Base-by-base conservation (phyloP, 2,113 vertebrate genomes). In the Brienomyrus brachyistius region DNA sequence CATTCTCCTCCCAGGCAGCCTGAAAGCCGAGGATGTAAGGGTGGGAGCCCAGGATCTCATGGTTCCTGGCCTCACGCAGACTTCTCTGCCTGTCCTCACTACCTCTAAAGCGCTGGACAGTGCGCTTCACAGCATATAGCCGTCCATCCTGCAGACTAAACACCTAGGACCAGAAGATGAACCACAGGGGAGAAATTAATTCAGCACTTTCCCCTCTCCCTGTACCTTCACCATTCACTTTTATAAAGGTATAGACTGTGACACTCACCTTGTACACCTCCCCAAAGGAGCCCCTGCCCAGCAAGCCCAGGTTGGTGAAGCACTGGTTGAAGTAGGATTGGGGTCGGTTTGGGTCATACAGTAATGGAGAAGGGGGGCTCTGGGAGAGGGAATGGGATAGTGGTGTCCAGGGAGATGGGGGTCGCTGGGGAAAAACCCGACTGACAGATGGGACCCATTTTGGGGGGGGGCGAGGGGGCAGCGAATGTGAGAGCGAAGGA, bases 91-190 rank as follows among this genome's bases (percentile, higher is more conserved):
- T 95, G 90, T 98, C 98, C 19, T 92, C 91, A 86, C 95, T 95
- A 2, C 97, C 96, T 43, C 97, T 95, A 93, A 97, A 98, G 0
- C 96, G 97, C 0, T 96, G 95, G 89, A 96, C 94, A 0, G 96
- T 97, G 1, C 98, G 96, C 91, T 98, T 98, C 21, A 98, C 95
- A 0, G 98, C 98, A n/a, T 98, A 98, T 27, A 96, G 93, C 0
- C 27, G 89, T 2, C 97, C 96, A 0, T 98, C 96, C 40, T 94
- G 91, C 27, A 94, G 95, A 89, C 94, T 97, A 90, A 95, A 94
- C 4, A 98, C 97, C 97, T 98, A 74, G 9, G 21, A 23, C 47
- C 66, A 11, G 13, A 23, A 84, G 23, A 40, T 27, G 11, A 35
- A 54, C 23, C 7, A 59, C 35, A 82, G 47, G 13, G 19, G 74